Evolutionary conservation across 1,140 invertebrate species (phyloP).

Genomic region (Drosophila ananassae): DNA sequence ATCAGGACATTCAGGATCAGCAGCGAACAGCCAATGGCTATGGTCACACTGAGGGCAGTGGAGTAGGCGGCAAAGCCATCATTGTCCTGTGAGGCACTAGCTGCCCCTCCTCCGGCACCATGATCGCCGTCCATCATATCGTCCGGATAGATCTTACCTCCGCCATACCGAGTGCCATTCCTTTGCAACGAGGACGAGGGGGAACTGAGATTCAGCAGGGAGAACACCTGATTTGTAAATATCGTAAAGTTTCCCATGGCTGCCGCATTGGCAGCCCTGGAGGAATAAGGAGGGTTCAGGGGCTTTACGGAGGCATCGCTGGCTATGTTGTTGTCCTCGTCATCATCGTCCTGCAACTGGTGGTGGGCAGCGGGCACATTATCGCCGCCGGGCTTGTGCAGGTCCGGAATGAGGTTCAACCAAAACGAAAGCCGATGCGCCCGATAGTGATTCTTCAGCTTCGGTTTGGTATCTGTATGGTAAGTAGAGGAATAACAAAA

Average conservation of each 20-base stretch:
- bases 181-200: slow-evolving; percentile 76
- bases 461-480: slow-evolving; percentile 91
- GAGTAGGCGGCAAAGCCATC: slow-evolving; percentile 94
- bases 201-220: slow-evolving; percentile 79
- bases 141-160: slow-evolving; percentile 66
- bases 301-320: slow-evolving; percentile 84
- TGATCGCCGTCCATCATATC: slow-evolving; percentile 79
- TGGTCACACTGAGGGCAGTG: slow-evolving; percentile 94
- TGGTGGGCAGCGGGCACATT: slow-evolving; percentile 94
- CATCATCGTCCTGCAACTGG: slow-evolving; percentile 91
- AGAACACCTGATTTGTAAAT: slow-evolving; percentile 83
- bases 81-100: slow-evolving; percentile 87
- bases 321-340: slow-evolving; percentile 85
- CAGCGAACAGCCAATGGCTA: slow-evolving; percentile 96
- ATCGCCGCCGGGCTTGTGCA: slow-evolving; percentile 94
- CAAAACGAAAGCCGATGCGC: slow-evolving; percentile 97
- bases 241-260: slow-evolving; percentile 80
- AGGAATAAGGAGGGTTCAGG: slow-evolving; percentile 83
- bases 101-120: slow-evolving; percentile 84
- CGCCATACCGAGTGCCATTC: slow-evolving; percentile 67
- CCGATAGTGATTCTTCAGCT: slow-evolving; percentile 96
- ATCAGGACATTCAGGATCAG: slow-evolving; percentile 96
- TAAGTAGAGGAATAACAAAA: not conserved
- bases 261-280: slow-evolving; percentile 84
- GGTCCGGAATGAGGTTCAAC: slow-evolving; percentile 96